Conservation (phyloP, 2,113 vertebrate genomes). For the Orycteropus afer region DNA sequence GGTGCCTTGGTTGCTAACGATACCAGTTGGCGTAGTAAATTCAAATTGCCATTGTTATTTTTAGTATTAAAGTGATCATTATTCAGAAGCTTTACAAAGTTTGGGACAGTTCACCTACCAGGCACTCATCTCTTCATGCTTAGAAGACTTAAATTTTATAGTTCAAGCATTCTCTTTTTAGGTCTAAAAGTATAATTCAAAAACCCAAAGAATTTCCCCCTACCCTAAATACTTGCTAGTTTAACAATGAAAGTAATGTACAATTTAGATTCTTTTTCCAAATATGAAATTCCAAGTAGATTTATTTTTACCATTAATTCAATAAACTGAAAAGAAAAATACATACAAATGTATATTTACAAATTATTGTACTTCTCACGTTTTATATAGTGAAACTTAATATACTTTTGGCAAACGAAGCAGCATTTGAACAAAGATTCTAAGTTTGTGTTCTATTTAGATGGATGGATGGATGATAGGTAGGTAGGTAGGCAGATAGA, state of each 20-base stretch:
- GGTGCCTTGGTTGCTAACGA: not conserved
- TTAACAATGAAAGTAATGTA: slow-evolving; percentile 15
- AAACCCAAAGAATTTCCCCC: not conserved
- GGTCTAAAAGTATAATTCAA: slow-evolving; percentile 28
- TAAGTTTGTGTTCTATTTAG: slow-evolving; percentile 3
- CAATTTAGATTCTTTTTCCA: slow-evolving; percentile 35
- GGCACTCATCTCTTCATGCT: slow-evolving; percentile 34
- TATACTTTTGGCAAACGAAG: not conserved
- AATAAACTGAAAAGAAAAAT: slow-evolving; percentile 27
- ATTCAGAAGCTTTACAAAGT: not conserved
- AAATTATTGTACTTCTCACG: not conserved
- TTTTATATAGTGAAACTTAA: not conserved
- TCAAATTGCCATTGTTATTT: not conserved
- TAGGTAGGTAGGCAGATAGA: not conserved
- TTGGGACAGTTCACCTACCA: not conserved
- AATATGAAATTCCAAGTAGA: not conserved
- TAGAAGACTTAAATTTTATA: slow-evolving; percentile 32
- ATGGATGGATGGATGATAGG: no score
- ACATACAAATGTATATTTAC: not conserved
- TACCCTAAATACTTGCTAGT: not conserved
- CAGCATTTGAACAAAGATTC: slow-evolving; percentile 7
- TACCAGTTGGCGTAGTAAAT: not conserved
- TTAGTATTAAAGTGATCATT: not conserved
- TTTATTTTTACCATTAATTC: not conserved
- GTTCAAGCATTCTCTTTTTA: slow-evolving; percentile 3